Conservation (phyloP, 2,888 invertebrate species). For the Meandrusa payeni region DNA sequence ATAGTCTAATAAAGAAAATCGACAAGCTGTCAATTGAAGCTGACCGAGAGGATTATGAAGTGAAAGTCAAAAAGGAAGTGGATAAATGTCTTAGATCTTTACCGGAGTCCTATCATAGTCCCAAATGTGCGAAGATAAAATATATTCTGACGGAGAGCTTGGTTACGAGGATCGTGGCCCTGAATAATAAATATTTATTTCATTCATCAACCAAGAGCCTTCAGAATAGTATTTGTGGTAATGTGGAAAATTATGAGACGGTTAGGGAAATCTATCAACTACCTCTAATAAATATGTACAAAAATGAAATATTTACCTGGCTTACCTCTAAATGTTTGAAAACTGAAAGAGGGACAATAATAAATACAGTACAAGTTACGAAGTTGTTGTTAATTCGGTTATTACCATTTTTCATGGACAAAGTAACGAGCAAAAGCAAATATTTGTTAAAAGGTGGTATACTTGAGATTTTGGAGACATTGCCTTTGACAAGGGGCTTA, state of each 20-base stretch:
- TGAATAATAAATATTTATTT: slow-evolving; percentile 17
- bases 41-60: slow-evolving; percentile 18
- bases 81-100: slow-evolving; percentile 12
- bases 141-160: slow-evolving; percentile 17
- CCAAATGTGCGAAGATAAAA: slow-evolving; percentile 18
- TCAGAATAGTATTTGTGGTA: neutral
- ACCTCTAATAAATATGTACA: slow-evolving; percentile 4
- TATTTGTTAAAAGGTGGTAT: slow-evolving; percentile 15
- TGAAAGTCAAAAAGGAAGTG: slow-evolving; percentile 9
- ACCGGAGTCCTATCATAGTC: slow-evolving; percentile 15
- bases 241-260: slow-evolving; percentile 1
- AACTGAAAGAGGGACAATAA: neutral
- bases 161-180: slow-evolving; percentile 11
- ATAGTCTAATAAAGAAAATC: slow-evolving; percentile 42
- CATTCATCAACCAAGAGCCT: slow-evolving; percentile 2
- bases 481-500: neutral
- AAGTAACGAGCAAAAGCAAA: slow-evolving; percentile 6
- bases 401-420: slow-evolving; percentile 14
- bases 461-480: slow-evolving; percentile 12
- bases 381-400: slow-evolving; percentile 11
- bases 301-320: slow-evolving; percentile 16
- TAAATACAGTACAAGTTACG: slow-evolving; percentile 8
- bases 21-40: slow-evolving; percentile 29
- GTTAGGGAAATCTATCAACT: neutral
- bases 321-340: slow-evolving; percentile 9